phyloP scores from a whole-genome alignment of 2,113 vertebrate genomes.

The Upupa epops region DNA sequence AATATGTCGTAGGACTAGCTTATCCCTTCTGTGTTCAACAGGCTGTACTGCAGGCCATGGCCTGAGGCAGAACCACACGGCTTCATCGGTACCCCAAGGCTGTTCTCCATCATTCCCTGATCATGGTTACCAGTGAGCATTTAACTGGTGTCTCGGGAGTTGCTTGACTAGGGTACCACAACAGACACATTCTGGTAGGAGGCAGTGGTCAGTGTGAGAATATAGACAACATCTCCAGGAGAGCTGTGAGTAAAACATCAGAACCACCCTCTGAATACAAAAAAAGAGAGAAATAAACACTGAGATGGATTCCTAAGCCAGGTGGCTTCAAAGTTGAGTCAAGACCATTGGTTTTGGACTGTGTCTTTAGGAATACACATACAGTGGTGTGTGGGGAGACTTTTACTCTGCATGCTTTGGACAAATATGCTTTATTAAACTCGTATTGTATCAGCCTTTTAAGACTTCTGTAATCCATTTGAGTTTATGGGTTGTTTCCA shows the following conservation, averaged over 20 bases:
- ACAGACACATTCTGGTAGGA: neutral
- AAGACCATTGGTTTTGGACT: neutral
- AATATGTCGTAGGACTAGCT: slow-evolving; percentile 2
- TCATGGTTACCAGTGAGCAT: neutral
- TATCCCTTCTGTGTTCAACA: neutral
- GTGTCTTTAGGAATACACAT: neutral
- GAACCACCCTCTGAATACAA: neutral
- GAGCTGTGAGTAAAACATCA: neutral
- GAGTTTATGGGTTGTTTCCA: no score
- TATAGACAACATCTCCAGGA: neutral
- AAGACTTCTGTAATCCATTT: neutral
- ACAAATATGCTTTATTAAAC: neutral
- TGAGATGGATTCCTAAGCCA: neutral
- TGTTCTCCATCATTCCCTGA: neutral
- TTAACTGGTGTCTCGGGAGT: neutral
- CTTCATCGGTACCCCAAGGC: neutral
- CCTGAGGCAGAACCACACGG: neutral
- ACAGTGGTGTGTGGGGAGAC: neutral
- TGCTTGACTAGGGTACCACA: neutral
- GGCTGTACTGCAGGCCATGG: neutral
- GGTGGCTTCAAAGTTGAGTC: neutral
- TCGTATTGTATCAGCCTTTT: neutral
- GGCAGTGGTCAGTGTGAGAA: neutral
- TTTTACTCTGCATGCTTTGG: neutral
- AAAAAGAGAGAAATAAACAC: neutral